Conservation (phyloP, 2,113 vertebrate genomes). For the Triplophysa dalaica region DNA sequence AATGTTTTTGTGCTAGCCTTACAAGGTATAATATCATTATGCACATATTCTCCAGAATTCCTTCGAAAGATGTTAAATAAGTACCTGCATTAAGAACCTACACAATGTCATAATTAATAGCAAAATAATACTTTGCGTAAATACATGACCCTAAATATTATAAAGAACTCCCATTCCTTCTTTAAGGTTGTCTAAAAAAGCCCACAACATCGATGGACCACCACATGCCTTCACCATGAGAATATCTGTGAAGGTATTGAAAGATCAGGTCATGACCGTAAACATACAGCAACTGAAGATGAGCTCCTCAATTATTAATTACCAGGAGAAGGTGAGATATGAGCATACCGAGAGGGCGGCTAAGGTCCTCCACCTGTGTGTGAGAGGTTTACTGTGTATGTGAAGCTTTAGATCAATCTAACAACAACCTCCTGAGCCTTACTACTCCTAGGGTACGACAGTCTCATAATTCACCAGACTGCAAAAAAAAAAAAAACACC, state of each 20-base stretch:
- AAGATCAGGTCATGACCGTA: conserved; percentile 27
- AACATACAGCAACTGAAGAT: conserved; percentile 38
- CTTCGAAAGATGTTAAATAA: too few species aligned
- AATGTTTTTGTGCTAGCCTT: too few species aligned
- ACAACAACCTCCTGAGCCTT: conserved; percentile 74
- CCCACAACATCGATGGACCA: not conserved
- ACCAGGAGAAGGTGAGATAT: conserved; percentile 75
- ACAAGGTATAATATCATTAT: too few species aligned
- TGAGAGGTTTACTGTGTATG: conserved; percentile 88
- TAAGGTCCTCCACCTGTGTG: conserved; percentile 25
- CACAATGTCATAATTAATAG: too few species aligned
- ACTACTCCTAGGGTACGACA: conserved; percentile 72
- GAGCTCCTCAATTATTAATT: conserved; percentile 48
- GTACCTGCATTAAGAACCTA: too few species aligned
- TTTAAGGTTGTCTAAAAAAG: not conserved
- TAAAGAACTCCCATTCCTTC: too few species aligned
- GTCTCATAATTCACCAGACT: conserved; percentile 69
- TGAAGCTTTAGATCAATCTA: conserved; percentile 84
- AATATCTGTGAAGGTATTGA: not conserved
- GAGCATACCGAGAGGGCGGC: conserved; percentile 57
- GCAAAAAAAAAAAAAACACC: conserved; percentile 57
- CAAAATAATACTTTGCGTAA: too few species aligned
- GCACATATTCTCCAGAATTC: too few species aligned
- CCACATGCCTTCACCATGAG: not conserved
- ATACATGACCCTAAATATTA: too few species aligned